phyloP scores from a whole-genome alignment of 2,113 vertebrate species.

The Stigmatopora nigra region DNA sequence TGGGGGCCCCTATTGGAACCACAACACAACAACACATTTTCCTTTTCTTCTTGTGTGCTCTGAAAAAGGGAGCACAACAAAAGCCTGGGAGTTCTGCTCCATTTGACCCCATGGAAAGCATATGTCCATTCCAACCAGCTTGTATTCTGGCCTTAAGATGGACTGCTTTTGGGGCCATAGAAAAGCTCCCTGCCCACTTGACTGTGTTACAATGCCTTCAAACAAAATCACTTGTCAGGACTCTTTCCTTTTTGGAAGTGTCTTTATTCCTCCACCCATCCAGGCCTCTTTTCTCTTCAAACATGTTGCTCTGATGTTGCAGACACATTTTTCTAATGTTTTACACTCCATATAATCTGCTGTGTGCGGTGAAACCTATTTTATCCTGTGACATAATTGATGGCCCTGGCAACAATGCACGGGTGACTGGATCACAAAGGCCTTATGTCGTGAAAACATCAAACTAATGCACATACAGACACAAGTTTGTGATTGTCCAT shows the following conservation, averaged over 20 bases:
- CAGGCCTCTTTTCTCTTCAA: constrained; percentile 67
- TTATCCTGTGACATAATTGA: constrained; percentile 77
- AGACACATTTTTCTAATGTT: constrained; percentile 84
- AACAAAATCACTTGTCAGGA: constrained; percentile 82
- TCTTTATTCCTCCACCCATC: constrained; percentile 63
- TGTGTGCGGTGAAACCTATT: constrained; percentile 73
- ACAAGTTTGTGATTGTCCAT: not conserved
- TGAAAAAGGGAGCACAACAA: constrained; percentile 78
- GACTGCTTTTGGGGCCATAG: constrained; percentile 73
- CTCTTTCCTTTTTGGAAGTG: constrained; percentile 76
- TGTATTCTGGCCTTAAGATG: constrained; percentile 74
- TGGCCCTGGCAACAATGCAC: constrained; percentile 61
- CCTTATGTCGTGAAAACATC: constrained; percentile 61
- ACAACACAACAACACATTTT: constrained; percentile 58
- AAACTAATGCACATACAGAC: constrained; percentile 18
- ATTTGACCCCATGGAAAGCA: constrained; percentile 86
- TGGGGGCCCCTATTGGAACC: constrained; percentile 42
- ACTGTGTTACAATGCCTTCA: constrained; percentile 79
- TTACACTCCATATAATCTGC: constrained; percentile 96
- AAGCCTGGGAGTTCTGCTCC: constrained; percentile 82
- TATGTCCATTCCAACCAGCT: constrained; percentile 84
- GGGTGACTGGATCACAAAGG: constrained; percentile 74
- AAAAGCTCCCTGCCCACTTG: constrained; percentile 73
- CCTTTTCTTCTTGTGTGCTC: constrained; percentile 61
- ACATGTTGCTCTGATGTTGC: constrained; percentile 75